phyloP scores from a whole-genome alignment of 2,888 invertebrate species.

The Bimastos eiseni region DNA sequence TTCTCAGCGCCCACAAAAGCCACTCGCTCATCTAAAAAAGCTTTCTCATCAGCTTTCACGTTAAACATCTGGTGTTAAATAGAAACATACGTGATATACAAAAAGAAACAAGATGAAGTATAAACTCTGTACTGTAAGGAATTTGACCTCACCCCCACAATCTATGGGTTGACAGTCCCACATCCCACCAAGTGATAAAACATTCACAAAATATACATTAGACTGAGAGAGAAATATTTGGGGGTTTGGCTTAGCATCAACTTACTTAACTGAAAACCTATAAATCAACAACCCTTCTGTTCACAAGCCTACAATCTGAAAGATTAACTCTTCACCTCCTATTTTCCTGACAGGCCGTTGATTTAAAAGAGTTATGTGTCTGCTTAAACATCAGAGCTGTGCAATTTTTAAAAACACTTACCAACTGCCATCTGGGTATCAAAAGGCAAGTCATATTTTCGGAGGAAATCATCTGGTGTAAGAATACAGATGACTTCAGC shows the following conservation, averaged over 20 bases:
- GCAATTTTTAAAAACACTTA: slow-evolving; percentile 41
- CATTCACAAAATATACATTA: not conserved
- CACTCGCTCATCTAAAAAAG: too few species aligned
- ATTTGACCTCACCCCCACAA: too few species aligned
- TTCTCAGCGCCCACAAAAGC: too few species aligned
- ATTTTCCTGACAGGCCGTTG: not conserved
- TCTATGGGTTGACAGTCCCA: too few species aligned
- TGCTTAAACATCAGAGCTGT: not conserved
- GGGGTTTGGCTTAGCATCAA: not conserved
- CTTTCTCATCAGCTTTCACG: too few species aligned
- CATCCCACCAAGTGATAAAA: not conserved
- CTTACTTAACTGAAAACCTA: not conserved
- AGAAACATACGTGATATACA: not conserved
- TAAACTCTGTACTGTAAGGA: too few species aligned
- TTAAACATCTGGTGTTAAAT: too few species aligned
- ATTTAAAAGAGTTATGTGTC: not conserved
- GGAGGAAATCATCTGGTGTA: slow-evolving; percentile 50
- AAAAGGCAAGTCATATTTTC: slow-evolving; percentile 52
- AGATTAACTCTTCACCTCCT: not conserved
- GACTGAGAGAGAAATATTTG: not conserved
- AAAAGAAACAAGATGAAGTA: not conserved
- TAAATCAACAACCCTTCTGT: not conserved
- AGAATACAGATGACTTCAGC: slow-evolving; percentile 44
- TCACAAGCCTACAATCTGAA: not conserved
- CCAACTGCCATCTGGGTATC: slow-evolving; percentile 55